Conservation (phyloP, 2,113 vertebrate genomes). For the Gymnorhina tibicen region DNA sequence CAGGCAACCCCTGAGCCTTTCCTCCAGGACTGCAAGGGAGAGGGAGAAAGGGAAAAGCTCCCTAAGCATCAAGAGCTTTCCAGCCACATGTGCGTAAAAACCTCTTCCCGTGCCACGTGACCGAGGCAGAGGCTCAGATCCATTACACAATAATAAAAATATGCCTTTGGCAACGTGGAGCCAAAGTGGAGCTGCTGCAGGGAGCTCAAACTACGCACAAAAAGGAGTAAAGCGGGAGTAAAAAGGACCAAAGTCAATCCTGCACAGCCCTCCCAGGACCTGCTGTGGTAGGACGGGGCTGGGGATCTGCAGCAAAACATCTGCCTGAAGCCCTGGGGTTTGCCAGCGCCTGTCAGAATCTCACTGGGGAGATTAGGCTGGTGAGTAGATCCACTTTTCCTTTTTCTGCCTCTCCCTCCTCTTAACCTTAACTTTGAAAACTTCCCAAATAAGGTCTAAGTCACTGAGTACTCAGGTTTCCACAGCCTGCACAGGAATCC, state of each 20-base stretch:
- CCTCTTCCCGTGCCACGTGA: slow-evolving; percentile 68
- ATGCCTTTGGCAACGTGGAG: slow-evolving; percentile 63
- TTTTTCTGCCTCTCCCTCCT: background rate
- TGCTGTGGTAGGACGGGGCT: background rate
- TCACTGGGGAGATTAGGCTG: background rate
- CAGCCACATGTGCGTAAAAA: slow-evolving; percentile 21
- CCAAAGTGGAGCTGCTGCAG: slow-evolving; percentile 23
- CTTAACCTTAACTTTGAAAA: background rate
- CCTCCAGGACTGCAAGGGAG: background rate
- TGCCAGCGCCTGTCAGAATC: slow-evolving; percentile 1
- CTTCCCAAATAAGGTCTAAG: slow-evolving; percentile 14
- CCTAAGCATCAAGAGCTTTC: background rate
- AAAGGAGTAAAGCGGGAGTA: background rate
- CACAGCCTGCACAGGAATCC: background rate
- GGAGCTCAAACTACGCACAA: background rate
- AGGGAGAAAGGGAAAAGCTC: background rate
- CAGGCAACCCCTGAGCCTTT: background rate
- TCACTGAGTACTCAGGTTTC: background rate
- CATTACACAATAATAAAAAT: slow-evolving; percentile 77
- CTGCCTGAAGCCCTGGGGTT: background rate
- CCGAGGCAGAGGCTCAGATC: slow-evolving; percentile 35
- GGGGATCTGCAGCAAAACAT: background rate
- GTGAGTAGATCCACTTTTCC: slow-evolving; percentile 49
- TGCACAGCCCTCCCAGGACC: background rate
- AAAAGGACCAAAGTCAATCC: background rate